These are phyloP conservation scores for Zaprionus vittiger DNA, from an alignment of 1,140 invertebrate genomes.

Conservation along the genomic window DNA sequence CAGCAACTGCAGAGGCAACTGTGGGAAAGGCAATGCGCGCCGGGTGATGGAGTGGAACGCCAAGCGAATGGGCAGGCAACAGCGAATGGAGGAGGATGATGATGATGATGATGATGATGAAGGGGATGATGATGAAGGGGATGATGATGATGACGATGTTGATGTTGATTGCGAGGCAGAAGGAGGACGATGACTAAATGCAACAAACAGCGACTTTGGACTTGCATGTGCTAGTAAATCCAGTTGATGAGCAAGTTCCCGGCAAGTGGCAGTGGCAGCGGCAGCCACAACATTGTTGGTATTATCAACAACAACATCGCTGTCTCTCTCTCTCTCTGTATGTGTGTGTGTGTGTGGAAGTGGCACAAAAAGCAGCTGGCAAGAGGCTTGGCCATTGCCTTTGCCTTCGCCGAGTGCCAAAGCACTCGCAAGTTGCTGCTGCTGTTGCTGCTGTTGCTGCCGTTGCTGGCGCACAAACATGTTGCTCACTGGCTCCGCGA, in stretches of 20 bases:
- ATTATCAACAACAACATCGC: constrained; percentile 66
- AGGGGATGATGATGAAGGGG: constrained; percentile 4
- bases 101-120: constrained; percentile 3
- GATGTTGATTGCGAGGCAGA: constrained; percentile 12
- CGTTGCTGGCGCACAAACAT: constrained; percentile 65
- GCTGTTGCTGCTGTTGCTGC: constrained; percentile 37
- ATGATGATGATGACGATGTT: neutral
- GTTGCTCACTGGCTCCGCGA: constrained; percentile 80
- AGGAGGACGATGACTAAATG: constrained; percentile 72
- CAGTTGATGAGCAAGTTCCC: constrained; percentile 78
- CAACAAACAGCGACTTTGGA: constrained; percentile 74
- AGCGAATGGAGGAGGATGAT: constrained; percentile 3
- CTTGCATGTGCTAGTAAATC: constrained; percentile 59
- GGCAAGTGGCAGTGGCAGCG: constrained; percentile 68
- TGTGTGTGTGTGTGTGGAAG: constrained; percentile 44
- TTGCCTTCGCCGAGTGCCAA: constrained; percentile 63
- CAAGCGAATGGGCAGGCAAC: constrained; percentile 60
- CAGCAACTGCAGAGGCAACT: constrained; percentile 37
- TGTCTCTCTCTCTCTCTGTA: constrained; percentile 11
- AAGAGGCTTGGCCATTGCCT: constrained; percentile 58
- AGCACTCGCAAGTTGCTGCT: constrained; percentile 69
- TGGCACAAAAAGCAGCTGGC: constrained; percentile 73
- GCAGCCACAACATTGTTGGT: constrained; percentile 33
- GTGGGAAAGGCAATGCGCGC: constrained; percentile 71
- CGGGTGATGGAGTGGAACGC: constrained; percentile 78